Conservation (phyloP, 2,888 invertebrate genomes). For the Ophioninae sp. region DNA sequence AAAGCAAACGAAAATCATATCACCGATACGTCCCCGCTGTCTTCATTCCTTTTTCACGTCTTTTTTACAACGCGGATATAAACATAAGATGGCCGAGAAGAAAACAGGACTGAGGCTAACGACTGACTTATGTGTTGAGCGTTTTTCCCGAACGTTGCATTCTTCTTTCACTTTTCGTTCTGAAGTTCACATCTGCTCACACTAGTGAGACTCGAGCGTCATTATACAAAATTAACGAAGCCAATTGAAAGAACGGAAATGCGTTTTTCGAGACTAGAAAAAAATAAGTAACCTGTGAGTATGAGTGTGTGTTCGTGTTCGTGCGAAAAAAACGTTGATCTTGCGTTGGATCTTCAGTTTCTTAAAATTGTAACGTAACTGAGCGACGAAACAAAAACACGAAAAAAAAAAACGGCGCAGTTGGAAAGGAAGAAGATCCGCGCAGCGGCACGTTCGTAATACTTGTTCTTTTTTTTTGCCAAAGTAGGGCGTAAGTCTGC, state of each 20-base stretch:
- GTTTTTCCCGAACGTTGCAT: slow-evolving; percentile 3
- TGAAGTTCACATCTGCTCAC: neutral
- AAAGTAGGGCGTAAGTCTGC: slow-evolving; percentile 75
- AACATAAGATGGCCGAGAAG: slow-evolving; percentile 38
- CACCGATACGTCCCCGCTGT: slow-evolving; percentile 29
- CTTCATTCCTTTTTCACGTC: slow-evolving; percentile 46
- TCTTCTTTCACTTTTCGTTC: slow-evolving; percentile 41
- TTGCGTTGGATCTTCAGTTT: slow-evolving; percentile 45
- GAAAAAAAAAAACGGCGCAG: slow-evolving; percentile 14
- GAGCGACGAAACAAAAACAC: slow-evolving; percentile 28
- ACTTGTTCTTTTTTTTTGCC: slow-evolving; percentile 69
- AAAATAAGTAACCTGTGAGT: neutral
- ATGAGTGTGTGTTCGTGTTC: neutral
- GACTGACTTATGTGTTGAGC: slow-evolving; percentile 31
- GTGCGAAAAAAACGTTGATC: neutral
- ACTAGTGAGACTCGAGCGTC: neutral
- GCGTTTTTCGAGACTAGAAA: neutral
- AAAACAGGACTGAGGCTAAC: slow-evolving; percentile 46
- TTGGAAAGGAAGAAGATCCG: slow-evolving; percentile 43
- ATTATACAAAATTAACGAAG: slow-evolving; percentile 6
- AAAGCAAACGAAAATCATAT: slow-evolving; percentile 40
- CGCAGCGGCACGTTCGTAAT: slow-evolving; percentile 67
- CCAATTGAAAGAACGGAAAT: neutral
- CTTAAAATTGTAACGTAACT: slow-evolving; percentile 9
- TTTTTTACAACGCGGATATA: slow-evolving; percentile 50